A percentile compares a stretch with the other conserved stretches of the same genome.
phyloP scores from a whole-genome alignment of 2,113 vertebrate genomes.

The Dasyurus viverrinus region DNA sequence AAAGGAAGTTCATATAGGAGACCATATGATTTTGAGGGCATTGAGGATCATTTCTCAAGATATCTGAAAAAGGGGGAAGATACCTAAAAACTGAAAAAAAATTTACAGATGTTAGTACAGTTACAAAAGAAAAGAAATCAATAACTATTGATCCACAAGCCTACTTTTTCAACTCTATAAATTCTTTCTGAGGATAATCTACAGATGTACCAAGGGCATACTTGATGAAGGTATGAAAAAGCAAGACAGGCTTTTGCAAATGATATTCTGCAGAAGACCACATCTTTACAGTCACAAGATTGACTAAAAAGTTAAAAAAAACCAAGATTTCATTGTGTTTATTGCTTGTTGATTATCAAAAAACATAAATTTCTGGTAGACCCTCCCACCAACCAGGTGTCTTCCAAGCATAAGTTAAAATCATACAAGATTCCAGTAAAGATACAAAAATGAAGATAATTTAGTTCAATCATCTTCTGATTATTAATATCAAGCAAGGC shows the following conservation, averaged over 20 bases:
- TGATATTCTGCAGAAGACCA: not conserved
- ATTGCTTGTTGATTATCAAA: not conserved
- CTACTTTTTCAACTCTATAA: not conserved
- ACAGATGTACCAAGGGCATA: not conserved
- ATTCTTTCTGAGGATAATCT: not conserved
- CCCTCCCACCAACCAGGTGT: not conserved
- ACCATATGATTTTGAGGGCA: not conserved
- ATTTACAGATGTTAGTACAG: not conserved
- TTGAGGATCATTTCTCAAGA: not conserved
- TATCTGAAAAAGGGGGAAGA: not conserved
- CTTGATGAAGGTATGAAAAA: not conserved
- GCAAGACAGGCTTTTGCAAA: not conserved
- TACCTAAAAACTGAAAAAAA: not conserved
- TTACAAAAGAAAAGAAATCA: not conserved
- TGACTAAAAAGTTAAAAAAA: not conserved
- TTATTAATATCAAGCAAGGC: not conserved
- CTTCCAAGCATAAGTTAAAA: not conserved
- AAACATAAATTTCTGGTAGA: not conserved
- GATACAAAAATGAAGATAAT: not conserved
- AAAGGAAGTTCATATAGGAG: not conserved
- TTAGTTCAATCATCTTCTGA: not conserved
- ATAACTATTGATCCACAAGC: not conserved
- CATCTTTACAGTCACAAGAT: not conserved
- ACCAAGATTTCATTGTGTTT: not conserved
- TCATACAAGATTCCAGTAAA: not conserved